Percentiles rank a stretch among this genome's conserved stretches.
Conservation (phyloP, 2,797 vertebrate species). For the Emys orbicularis region DNA sequence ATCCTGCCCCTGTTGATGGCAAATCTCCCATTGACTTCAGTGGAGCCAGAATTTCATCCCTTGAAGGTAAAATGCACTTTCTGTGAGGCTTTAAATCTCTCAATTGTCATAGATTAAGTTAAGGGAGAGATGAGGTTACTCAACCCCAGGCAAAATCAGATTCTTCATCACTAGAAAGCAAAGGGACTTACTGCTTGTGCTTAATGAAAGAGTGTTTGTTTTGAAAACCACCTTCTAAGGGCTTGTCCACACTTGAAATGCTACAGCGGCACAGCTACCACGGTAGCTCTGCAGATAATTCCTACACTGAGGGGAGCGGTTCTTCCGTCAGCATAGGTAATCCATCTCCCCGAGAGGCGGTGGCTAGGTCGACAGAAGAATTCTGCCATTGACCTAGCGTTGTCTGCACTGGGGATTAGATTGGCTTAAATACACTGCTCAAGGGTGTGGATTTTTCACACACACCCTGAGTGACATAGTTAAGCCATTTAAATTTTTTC, state of each 20-base stretch:
- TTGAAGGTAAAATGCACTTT: background rate
- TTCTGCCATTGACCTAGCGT: background rate
- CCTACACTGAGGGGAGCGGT: background rate
- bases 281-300: background rate
- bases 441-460: background rate
- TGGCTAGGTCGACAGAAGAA: background rate
- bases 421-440: background rate
- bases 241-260: background rate
- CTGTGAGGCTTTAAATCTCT: slow-evolving; percentile 3
- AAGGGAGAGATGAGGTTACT: background rate
- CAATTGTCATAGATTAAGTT: background rate
- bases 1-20: background rate
- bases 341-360: background rate
- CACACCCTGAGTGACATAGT: background rate
- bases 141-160: background rate
- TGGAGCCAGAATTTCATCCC: slow-evolving; percentile 11
- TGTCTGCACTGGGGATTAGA: background rate
- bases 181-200: background rate
- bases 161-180: slow-evolving; percentile 37
- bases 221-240: background rate
- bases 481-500: background rate
- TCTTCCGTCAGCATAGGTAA: background rate
- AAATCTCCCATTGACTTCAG: slow-evolving; percentile 30
- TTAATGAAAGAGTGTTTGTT: slow-evolving; percentile 8
- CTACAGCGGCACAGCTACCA: background rate